Conservation (phyloP, 2,888 invertebrate genomes). For the Cantharis rustica region DNA sequence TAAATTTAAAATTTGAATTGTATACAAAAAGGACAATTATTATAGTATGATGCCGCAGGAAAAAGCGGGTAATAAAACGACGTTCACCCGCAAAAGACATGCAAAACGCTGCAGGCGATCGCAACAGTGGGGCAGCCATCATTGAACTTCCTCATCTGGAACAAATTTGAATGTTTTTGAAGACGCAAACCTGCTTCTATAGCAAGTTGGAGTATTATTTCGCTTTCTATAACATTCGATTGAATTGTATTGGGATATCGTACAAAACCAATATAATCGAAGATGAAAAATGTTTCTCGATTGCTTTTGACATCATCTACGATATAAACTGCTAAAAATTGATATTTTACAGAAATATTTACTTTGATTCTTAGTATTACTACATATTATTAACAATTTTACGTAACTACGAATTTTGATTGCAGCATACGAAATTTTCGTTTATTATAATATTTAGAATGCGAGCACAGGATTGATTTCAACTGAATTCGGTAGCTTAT, state of each 20-base stretch:
- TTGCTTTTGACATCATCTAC: conserved; percentile 30
- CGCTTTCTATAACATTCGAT: conserved; percentile 31
- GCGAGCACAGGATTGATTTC: not conserved
- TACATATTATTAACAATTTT: not conserved
- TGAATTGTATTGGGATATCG: conserved; percentile 24
- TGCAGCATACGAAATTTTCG: not conserved
- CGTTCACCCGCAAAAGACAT: conserved; percentile 44
- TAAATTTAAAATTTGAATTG: not conserved
- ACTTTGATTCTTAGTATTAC: not conserved
- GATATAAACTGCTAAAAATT: not conserved
- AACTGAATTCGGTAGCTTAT: not conserved
- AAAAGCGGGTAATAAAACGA: conserved; percentile 38
- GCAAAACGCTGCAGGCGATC: conserved; percentile 45
- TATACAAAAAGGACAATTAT: conserved; percentile 25
- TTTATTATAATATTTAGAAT: not conserved
- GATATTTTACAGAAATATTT: not conserved
- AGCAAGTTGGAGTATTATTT: conserved; percentile 33
- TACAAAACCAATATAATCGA: conserved; percentile 35
- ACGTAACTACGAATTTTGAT: no score
- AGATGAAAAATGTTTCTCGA: conserved; percentile 32
- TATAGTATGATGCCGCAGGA: conserved; percentile 25
- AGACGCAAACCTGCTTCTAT: conserved; percentile 31
- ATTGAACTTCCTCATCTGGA: conserved; percentile 45
- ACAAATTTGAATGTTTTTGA: conserved; percentile 49
- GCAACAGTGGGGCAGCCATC: conserved; percentile 44